Evolutionary conservation across 2,888 invertebrate genomes (phyloP).

Genomic region (Tetramorium bicarinatum): DNA sequence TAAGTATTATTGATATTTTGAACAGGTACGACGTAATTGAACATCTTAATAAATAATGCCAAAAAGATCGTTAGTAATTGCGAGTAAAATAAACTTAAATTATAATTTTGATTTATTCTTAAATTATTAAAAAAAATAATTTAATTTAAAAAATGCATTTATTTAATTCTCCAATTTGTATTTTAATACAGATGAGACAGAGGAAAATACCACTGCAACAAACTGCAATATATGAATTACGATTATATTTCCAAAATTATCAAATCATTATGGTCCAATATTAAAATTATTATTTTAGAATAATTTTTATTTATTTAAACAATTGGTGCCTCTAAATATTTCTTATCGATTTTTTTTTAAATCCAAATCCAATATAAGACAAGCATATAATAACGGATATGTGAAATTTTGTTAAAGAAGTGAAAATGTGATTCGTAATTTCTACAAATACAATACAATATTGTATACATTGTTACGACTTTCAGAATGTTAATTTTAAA

Average conservation of each 20-base stretch:
- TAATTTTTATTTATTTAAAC: conserved; percentile 28
- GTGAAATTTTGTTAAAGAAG: conserved; percentile 38
- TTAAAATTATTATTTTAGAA: conserved; percentile 26
- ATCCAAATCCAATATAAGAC: neutral
- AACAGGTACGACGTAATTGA: neutral
- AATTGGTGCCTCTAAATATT: neutral
- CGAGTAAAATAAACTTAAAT: neutral
- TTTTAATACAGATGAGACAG: conserved; percentile 3
- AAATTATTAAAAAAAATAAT: conserved; percentile 15
- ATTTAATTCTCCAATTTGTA: conserved; percentile 13
- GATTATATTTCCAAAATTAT: conserved; percentile 29
- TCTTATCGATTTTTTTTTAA: conserved; percentile 28
- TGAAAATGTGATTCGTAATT: conserved; percentile 48
- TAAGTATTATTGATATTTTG: conserved; percentile 11
- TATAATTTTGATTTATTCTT: conserved; percentile 3
- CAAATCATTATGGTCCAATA: neutral
- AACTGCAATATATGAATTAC: neutral
- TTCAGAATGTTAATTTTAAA: conserved; percentile 32
- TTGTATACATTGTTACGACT: conserved; percentile 33
- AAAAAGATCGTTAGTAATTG: neutral
- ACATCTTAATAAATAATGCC: conserved; percentile 1
- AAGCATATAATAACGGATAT: conserved; percentile 11
- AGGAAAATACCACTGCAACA: neutral
- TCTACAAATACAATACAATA: conserved; percentile 16
- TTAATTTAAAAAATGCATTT: neutral